phyloP scores from a whole-genome alignment of 2,797 vertebrate genomes.

The Tokudaia tokunoshimensis region DNA sequence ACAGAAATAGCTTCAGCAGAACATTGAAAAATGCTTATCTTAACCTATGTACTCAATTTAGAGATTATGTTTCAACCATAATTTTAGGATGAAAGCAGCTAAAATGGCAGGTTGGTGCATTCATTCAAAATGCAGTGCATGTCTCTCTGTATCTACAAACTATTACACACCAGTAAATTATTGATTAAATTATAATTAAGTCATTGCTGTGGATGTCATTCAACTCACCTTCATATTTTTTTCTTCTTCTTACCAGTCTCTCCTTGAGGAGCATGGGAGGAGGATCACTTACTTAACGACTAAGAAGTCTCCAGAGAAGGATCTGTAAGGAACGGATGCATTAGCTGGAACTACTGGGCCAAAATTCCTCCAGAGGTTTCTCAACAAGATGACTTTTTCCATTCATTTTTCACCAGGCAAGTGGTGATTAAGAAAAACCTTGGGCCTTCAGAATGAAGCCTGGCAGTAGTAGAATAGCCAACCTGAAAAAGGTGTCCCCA shows the following conservation, averaged over 20 bases:
- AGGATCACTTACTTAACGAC: neutral
- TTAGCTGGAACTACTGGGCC: neutral
- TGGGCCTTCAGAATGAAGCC: neutral
- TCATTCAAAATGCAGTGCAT: slow-evolving; percentile 5
- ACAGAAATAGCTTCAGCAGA: neutral
- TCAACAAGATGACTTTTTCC: neutral
- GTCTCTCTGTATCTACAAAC: neutral
- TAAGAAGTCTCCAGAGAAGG: neutral
- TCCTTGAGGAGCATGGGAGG: neutral
- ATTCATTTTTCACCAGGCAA: neutral
- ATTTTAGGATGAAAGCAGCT: slow-evolving; percentile 16
- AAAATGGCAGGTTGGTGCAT: neutral
- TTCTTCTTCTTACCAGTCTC: neutral
- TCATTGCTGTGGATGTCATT: neutral
- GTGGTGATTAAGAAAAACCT: neutral
- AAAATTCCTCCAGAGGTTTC: neutral
- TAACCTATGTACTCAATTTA: slow-evolving; percentile 1
- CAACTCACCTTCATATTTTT: neutral
- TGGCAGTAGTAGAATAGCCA: neutral
- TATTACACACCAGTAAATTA: neutral
- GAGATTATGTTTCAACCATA: slow-evolving; percentile 28
- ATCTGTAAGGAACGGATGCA: neutral
- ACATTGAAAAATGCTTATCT: slow-evolving; percentile 24
- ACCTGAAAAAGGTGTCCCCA: neutral
- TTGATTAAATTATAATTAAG: neutral